phyloP scores from a whole-genome alignment of 1,140 invertebrate species.

The Drosophila chauvacae region DNA sequence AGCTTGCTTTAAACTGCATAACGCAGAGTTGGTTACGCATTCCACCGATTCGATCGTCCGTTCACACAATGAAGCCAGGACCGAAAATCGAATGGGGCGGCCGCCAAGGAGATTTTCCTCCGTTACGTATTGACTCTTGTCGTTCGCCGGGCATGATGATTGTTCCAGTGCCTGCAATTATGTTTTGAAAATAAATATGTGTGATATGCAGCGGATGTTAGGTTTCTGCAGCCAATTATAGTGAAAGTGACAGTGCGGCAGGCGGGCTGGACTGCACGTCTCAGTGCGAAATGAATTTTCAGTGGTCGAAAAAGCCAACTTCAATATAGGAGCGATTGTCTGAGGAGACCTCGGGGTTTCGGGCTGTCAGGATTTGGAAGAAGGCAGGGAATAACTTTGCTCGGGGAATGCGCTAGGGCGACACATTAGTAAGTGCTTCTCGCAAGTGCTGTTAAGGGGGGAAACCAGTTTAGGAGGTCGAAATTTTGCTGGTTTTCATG shows the following conservation, averaged over 20 bases:
- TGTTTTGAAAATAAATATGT: slow-evolving; percentile 53
- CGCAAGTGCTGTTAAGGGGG: no score
- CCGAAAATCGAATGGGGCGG: background rate
- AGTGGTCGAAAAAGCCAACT: slow-evolving; percentile 32
- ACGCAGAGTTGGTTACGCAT: background rate
- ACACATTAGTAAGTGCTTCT: slow-evolving; percentile 4
- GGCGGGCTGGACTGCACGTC: slow-evolving; percentile 10
- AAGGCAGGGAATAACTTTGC: background rate
- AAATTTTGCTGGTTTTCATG: no score
- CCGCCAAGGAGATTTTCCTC: background rate
- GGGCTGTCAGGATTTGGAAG: slow-evolving; percentile 22
- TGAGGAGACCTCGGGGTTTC: background rate
- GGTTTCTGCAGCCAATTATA: slow-evolving; percentile 57
- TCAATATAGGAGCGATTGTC: slow-evolving; percentile 48
- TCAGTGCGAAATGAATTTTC: slow-evolving; percentile 16
- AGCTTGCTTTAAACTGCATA: background rate
- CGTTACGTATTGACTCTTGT: slow-evolving; percentile 8
- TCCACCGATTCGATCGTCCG: background rate
- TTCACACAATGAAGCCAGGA: background rate
- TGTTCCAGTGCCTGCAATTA: slow-evolving; percentile 49
- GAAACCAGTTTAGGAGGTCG: no score
- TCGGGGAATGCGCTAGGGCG: slow-evolving; percentile 1
- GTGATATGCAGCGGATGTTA: slow-evolving; percentile 50
- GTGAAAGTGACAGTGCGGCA: slow-evolving; percentile 63
- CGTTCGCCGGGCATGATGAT: background rate